phyloP scores from a whole-genome alignment of 2,797 vertebrate genomes.

The Cercopithecus diana region DNA sequence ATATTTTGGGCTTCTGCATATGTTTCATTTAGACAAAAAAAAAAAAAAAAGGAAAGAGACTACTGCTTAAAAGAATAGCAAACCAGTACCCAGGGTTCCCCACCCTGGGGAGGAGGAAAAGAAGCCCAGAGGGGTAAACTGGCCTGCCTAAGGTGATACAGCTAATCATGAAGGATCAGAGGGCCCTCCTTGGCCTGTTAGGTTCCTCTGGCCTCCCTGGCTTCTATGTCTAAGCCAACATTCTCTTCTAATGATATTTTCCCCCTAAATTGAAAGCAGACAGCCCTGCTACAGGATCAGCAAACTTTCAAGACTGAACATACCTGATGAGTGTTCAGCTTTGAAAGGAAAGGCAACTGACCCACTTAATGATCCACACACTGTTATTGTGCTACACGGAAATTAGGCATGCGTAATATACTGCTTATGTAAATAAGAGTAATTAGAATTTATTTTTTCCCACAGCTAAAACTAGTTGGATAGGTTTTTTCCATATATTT shows the following conservation, averaged over 20 bases:
- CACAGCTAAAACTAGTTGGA: background rate
- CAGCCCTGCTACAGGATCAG: background rate
- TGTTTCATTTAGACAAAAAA: background rate
- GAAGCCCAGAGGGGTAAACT: background rate
- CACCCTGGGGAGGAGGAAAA: background rate
- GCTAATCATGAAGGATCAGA: background rate
- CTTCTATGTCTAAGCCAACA: background rate
- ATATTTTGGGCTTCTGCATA: background rate
- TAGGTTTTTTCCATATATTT: background rate
- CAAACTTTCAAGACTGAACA: constrained; percentile 11
- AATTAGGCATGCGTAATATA: background rate
- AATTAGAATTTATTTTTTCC: constrained; percentile 15
- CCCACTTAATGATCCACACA: background rate
- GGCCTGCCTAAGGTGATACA: background rate
- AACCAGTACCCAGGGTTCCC: background rate
- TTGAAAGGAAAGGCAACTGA: constrained; percentile 34
- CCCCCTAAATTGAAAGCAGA: constrained; percentile 44
- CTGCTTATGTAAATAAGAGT: background rate
- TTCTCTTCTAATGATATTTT: constrained; percentile 12
- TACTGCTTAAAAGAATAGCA: background rate
- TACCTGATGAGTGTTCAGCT: constrained; percentile 41
- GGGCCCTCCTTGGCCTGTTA: background rate
- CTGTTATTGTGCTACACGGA: background rate
- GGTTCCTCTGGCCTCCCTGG: background rate
- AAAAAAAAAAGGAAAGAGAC: background rate